phyloP scores from a whole-genome alignment of 2,888 invertebrate species.

The Ethmia dodecea region DNA sequence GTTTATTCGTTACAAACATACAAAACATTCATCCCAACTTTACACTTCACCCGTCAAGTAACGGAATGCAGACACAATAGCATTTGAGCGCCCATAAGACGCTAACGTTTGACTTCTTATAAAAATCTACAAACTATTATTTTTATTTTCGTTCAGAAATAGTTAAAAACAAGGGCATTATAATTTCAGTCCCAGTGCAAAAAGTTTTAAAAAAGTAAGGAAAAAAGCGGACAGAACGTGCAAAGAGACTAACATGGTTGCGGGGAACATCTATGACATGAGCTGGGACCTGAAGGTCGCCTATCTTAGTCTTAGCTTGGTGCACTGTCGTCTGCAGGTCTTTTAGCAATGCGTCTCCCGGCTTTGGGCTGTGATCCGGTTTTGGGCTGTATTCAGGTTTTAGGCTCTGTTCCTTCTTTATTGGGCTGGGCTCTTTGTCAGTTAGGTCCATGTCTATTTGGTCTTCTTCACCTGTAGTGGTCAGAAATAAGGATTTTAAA shows the following conservation, averaged over 20 bases:
- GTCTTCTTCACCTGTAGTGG: conserved; percentile 67
- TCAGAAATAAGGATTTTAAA: too few species aligned
- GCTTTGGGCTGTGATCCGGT: conserved; percentile 49
- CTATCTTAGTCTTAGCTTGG: conserved; percentile 79
- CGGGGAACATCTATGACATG: conserved; percentile 50
- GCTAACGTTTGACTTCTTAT: too few species aligned
- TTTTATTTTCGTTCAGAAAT: too few species aligned
- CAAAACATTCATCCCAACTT: too few species aligned
- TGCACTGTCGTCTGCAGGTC: conserved; percentile 78
- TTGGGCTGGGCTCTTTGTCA: conserved; percentile 1
- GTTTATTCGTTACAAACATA: too few species aligned
- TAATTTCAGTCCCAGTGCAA: too few species aligned
- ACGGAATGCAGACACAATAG: too few species aligned
- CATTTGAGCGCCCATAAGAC: too few species aligned
- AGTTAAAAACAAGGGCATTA: too few species aligned
- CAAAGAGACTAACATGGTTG: conserved; percentile 55
- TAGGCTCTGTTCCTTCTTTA: background rate
- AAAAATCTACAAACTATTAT: too few species aligned
- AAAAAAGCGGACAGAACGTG: conserved; percentile 57
- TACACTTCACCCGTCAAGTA: too few species aligned
- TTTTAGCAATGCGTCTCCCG: conserved; percentile 52
- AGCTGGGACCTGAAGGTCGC: conserved; percentile 77
- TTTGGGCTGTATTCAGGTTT: conserved; percentile 26
- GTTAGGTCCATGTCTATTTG: conserved; percentile 42
- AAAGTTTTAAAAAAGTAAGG: too few species aligned